Conservation (phyloP, 2,888 invertebrate genomes). For the Dinocampus coccinellae region DNA sequence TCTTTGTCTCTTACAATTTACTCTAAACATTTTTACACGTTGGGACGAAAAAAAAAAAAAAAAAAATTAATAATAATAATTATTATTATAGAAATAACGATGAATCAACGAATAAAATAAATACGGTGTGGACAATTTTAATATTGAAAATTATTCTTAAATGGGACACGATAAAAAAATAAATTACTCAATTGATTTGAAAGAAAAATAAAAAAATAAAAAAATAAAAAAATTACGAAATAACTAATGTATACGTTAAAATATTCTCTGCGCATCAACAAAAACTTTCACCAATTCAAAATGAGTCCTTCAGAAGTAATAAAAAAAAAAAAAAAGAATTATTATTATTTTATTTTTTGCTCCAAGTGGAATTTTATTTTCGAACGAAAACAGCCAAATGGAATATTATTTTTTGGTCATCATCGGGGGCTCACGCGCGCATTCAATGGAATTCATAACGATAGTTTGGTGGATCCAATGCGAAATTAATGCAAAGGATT, state of each 20-base stretch:
- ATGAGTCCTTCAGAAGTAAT: background rate
- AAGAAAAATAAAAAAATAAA: too few relatives aligned
- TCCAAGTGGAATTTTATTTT: conserved; percentile 13
- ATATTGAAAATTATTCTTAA: too few relatives aligned
- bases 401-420: conserved; percentile 28
- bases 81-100: background rate
- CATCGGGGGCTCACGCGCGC: background rate
- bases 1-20: conserved; percentile 27
- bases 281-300: conserved; percentile 18
- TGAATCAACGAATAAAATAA: too few relatives aligned
- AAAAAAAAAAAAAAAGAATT: conserved; percentile 12
- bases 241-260: too few relatives aligned
- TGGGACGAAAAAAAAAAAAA: background rate
- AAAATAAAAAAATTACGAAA: background rate
- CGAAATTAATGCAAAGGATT: conserved; percentile 37
- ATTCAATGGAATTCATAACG: conserved; percentile 20
- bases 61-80: background rate
- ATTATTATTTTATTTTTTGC: too few relatives aligned
- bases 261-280: background rate
- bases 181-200: too few relatives aligned
- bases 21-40: background rate
- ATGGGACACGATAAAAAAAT: too few relatives aligned
- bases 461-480: conserved; percentile 24
- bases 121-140: too few relatives aligned
- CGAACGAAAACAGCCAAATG: conserved; percentile 21